A percentile compares a stretch with the other conserved stretches of the same genome.
Conservation (phyloP, 2,797 vertebrate genomes). For the Champsocephalus gunnari region DNA sequence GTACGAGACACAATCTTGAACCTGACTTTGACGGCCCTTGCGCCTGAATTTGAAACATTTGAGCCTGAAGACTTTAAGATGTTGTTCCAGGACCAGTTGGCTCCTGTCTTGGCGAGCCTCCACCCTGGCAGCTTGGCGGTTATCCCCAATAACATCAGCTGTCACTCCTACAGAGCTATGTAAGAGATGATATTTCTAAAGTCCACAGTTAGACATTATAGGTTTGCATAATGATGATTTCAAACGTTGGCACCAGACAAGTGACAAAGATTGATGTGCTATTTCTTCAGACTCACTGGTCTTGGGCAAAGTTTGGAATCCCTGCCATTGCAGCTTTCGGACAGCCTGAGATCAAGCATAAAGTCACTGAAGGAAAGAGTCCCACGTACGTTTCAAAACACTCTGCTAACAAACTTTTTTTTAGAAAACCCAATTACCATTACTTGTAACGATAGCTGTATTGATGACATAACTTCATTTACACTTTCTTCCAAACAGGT, state of each 20-base stretch:
- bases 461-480: conserved; percentile 3
- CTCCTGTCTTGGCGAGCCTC: conserved; percentile 59
- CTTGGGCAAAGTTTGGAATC: conserved; percentile 43
- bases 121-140: conserved; percentile 19
- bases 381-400: conserved; percentile 25
- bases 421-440: neutral
- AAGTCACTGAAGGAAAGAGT: conserved; percentile 41
- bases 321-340: conserved; percentile 21
- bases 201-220: neutral
- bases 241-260: neutral
- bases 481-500: conserved; percentile 35
- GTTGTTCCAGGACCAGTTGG: conserved; percentile 63
- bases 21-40: conserved; percentile 56
- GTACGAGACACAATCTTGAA: conserved; percentile 65
- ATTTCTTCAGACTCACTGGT: conserved; percentile 41
- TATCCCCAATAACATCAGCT: conserved; percentile 54
- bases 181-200: conserved; percentile 36
- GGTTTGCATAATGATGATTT: neutral
- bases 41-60: conserved; percentile 43
- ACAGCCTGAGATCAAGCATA: conserved; percentile 33
- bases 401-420: neutral
- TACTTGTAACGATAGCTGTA: neutral
- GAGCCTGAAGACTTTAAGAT: conserved; percentile 27
- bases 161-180: conserved; percentile 57
- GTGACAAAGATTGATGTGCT: conserved; percentile 10